These are phyloP conservation scores for Malurus alboscapulatus DNA, from an alignment of 2,113 vertebrate species.

Conservation along the genomic window DNA sequence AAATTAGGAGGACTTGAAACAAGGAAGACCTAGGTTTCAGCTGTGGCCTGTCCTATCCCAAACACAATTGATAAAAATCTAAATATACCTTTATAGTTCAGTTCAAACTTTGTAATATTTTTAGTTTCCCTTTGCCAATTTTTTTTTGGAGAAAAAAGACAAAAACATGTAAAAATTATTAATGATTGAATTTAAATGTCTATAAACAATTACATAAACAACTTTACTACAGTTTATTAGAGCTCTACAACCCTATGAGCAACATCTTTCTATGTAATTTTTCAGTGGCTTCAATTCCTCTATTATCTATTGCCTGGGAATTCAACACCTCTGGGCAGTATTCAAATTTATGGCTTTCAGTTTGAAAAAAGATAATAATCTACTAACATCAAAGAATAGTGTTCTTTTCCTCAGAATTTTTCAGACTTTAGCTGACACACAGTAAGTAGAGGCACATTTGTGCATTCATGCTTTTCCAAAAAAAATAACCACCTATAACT, in stretches of 20 bases:
- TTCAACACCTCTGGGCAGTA: not conserved
- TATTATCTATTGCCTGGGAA: not conserved
- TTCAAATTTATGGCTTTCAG: not conserved
- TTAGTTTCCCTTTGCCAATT: not conserved
- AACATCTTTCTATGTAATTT: not conserved
- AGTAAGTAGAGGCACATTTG: not conserved
- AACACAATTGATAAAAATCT: not conserved
- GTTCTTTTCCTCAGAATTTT: not conserved
- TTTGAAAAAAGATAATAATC: not conserved
- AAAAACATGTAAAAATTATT: not conserved
- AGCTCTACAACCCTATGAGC: not conserved
- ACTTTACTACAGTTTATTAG: not conserved
- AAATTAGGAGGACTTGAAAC: not conserved
- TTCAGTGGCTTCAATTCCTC: not conserved
- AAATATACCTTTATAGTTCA: not conserved
- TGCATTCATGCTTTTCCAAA: not conserved
- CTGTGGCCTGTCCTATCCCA: not conserved
- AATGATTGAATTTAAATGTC: not conserved
- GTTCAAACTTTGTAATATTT: not conserved
- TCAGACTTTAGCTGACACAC: not conserved
- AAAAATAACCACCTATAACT: slow-evolving; percentile 5
- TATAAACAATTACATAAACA: not conserved
- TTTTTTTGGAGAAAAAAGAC: not conserved
- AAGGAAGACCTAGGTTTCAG: not conserved
- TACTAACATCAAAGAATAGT: not conserved